phyloP scores from a whole-genome alignment of 2,113 vertebrate species.

The Onychostruthus taczanowskii region DNA sequence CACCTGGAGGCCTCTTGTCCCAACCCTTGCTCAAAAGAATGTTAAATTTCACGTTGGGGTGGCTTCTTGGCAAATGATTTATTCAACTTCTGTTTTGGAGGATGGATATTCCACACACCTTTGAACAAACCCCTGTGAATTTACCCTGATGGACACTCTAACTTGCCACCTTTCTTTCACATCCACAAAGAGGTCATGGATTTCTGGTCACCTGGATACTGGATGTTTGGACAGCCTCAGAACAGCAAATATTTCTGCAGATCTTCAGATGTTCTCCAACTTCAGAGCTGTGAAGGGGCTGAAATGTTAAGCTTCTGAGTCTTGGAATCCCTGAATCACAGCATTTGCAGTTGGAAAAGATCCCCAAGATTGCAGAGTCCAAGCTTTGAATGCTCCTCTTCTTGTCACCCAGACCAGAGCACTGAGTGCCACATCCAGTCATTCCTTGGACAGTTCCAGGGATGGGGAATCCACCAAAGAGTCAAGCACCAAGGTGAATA shows the following conservation, averaged over 20 bases:
- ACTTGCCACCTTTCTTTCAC: not conserved
- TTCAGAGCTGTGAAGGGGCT: not conserved
- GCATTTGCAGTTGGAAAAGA: not conserved
- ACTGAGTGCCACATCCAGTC: not conserved
- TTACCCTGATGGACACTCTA: not conserved
- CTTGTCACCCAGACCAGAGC: too few relatives aligned
- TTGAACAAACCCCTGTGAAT: not conserved
- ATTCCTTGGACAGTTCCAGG: not conserved
- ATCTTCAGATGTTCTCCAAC: not conserved
- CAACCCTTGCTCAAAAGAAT: not conserved
- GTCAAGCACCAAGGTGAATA: not conserved
- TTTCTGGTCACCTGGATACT: not conserved
- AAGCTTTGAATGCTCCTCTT: not conserved
- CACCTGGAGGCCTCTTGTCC: not conserved
- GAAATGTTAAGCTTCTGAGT: rapidly evolving
- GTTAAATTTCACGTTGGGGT: not conserved
- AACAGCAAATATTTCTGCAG: not conserved
- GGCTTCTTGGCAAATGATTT: not conserved
- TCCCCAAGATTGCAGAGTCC: not conserved
- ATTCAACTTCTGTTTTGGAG: not conserved
- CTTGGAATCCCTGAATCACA: not conserved
- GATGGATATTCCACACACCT: not conserved
- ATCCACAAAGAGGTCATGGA: not conserved
- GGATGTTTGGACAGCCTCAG: not conserved
- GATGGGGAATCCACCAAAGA: not conserved